phyloP scores from a whole-genome alignment of 2,888 invertebrate genomes.

The Drosophila dives region DNA sequence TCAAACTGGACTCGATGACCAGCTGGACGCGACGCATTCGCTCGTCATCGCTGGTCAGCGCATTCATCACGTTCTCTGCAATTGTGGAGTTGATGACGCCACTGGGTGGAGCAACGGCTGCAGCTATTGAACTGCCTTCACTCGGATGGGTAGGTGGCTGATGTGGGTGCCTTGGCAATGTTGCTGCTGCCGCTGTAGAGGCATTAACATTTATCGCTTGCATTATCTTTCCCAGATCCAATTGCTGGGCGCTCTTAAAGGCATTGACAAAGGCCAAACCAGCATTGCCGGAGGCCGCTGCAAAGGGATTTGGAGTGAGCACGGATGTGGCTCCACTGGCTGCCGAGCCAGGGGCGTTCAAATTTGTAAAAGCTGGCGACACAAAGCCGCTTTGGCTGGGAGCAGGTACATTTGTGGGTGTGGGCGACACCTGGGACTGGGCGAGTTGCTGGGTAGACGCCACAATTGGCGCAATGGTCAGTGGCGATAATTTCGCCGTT shows the following conservation, averaged over 20 bases:
- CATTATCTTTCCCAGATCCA: constrained; percentile 79
- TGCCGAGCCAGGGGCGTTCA: constrained; percentile 47
- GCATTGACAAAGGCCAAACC: constrained; percentile 63
- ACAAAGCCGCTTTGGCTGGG: constrained; percentile 75
- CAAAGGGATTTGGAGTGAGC: constrained; percentile 80
- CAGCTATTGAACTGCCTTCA: constrained; percentile 30
- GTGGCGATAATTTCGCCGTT: constrained; percentile 54
- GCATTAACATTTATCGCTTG: constrained; percentile 69
- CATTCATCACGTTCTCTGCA: constrained; percentile 82
- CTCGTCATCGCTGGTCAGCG: constrained; percentile 79
- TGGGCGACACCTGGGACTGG: constrained; percentile 67
- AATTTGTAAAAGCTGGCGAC: constrained; percentile 73
- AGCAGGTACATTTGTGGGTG: constrained; percentile 79
- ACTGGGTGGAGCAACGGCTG: constrained; percentile 47
- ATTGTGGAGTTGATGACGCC: constrained; percentile 81
- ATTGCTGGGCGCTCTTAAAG: constrained; percentile 75
- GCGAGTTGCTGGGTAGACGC: constrained; percentile 23
- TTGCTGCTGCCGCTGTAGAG: constrained; percentile 23
- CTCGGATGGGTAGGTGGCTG: constrained; percentile 55
- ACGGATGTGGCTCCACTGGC: constrained; percentile 63
- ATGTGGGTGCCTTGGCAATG: constrained; percentile 33
- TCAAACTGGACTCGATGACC: constrained; percentile 83
- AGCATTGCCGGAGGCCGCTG: constrained; percentile 50
- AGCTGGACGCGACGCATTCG: constrained; percentile 82
- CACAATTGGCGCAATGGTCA: constrained; percentile 57